Conservation (phyloP, 2,888 invertebrate species). For the Standfussiana lucernea region DNA sequence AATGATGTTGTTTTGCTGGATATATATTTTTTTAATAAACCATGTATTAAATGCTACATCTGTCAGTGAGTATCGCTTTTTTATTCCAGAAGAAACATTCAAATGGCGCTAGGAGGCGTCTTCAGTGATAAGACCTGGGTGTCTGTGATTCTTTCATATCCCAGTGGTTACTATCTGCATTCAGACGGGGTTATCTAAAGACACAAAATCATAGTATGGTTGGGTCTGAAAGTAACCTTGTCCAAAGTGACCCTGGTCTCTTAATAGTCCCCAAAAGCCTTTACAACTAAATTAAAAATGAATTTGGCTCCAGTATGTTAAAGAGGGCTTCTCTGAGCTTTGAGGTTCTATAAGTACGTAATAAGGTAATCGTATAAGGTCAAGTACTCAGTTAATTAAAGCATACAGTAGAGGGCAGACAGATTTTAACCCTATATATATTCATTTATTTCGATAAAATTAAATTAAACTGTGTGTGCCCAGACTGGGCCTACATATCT, state of each 20-base stretch:
- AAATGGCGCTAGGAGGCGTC: not conserved
- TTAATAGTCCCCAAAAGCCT: not conserved
- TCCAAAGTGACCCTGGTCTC: not conserved
- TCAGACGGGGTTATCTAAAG: not conserved
- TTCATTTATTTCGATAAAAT: not conserved
- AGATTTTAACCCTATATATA: constrained; percentile 1
- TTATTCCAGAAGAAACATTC: not conserved
- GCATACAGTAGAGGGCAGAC: constrained; percentile 19
- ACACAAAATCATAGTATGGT: not conserved
- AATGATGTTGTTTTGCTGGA: constrained; percentile 27
- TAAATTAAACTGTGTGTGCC: not conserved
- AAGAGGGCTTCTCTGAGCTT: constrained; percentile 5
- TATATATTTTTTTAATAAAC: not conserved
- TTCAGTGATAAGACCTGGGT: not conserved
- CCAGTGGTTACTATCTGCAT: not conserved
- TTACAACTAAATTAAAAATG: not conserved
- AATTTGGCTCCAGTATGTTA: constrained; percentile 2
- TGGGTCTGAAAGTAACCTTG: not conserved
- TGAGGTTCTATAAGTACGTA: constrained; percentile 20
- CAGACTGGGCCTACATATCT: not conserved
- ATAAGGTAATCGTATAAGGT: constrained; percentile 25
- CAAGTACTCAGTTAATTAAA: constrained; percentile 23
- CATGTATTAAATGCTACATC: not conserved
- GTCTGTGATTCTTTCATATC: not conserved
- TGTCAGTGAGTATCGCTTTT: not conserved